Evolutionary conservation across 2,888 invertebrate species (phyloP), one percentile per base, ranked within the genome.

Genomic region (Rotaria sp.): DNA sequence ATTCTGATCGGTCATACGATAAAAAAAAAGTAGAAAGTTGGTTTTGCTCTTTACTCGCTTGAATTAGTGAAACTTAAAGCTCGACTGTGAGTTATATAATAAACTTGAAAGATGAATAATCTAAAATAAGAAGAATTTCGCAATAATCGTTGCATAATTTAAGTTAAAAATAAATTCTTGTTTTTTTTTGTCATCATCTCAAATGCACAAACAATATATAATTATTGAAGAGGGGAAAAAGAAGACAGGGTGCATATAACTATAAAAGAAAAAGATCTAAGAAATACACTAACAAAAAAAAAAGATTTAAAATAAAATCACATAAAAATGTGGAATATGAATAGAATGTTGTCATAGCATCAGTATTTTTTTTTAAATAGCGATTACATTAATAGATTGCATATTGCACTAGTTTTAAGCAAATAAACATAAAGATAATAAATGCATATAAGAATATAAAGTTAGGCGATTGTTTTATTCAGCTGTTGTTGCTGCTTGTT

Each of bases 1-100:
- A 80, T 41, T 80, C 26, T 80, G 80, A 80, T 80, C 80, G 80
- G 80, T 80, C 80, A 80, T 80, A 45, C 80, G 80, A 80, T 45
- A 80, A 74, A 13, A 35, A 35, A 67, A 8, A 38, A 74, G 18
- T 11, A 11, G 30, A 55, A 55, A 55, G 26, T 21, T 13, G 52
- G 3, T 18, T 21, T 18, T 21, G 13, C 18, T 21, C 2, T 52
- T 21, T 52, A 1, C 1, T 21, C 2, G 8, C n/a, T n/a, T 21
- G 18, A 55, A 1, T 55, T 0, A 2, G 8, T 55, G 10, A 55
- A 55, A 8, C 1, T 26, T 55, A 35, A 35, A 18, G 8, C 35
- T 30, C 4, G 35, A 35, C 15, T 67, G 0, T 67, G 2, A 4
- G 21, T 52, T 52, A 24, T 52, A 24, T 4, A 24, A 24, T 24